Evolutionary conservation across 2,888 invertebrate species (phyloP).

Genomic region (Hydroisotoma schaefferi): DNA sequence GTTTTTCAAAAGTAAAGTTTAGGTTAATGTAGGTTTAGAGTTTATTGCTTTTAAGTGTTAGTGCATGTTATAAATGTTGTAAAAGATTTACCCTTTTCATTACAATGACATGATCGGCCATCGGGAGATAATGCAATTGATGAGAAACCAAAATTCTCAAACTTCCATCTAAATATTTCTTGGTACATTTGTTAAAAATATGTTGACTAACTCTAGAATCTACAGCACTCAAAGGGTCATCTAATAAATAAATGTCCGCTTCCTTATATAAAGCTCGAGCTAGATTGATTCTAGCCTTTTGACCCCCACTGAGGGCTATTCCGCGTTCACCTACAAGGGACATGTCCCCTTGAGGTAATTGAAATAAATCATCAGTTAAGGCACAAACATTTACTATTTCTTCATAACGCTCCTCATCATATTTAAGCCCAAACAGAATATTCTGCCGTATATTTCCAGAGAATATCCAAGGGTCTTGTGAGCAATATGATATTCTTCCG

Average conservation of each 20-base stretch:
- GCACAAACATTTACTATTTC: constrained; percentile 57
- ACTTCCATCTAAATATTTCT: constrained; percentile 57
- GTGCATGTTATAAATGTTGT: background rate
- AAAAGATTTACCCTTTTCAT: constrained; percentile 50
- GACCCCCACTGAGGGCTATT: constrained; percentile 76
- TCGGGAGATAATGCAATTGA: constrained; percentile 65
- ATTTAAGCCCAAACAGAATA: constrained; percentile 36
- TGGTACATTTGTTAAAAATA: constrained; percentile 54
- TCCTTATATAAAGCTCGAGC: constrained; percentile 58
- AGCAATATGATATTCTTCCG: constrained; percentile 53
- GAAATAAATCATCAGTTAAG: constrained; percentile 48
- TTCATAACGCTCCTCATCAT: constrained; percentile 33
- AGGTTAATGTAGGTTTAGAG: too few species aligned
- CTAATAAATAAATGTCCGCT: constrained; percentile 55
- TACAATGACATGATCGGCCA: constrained; percentile 53
- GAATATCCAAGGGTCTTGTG: constrained; percentile 46
- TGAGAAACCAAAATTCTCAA: constrained; percentile 76
- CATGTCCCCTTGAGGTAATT: constrained; percentile 35
- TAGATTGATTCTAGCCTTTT: constrained; percentile 71
- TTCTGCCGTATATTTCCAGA: constrained; percentile 36
- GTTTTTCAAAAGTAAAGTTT: background rate
- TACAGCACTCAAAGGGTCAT: constrained; percentile 55
- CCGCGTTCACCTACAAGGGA: constrained; percentile 54
- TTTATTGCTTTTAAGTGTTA: too few species aligned
- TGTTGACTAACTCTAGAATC: constrained; percentile 55